Conservation (phyloP, 1,140 invertebrate species). For the Pogonus chalceus region DNA sequence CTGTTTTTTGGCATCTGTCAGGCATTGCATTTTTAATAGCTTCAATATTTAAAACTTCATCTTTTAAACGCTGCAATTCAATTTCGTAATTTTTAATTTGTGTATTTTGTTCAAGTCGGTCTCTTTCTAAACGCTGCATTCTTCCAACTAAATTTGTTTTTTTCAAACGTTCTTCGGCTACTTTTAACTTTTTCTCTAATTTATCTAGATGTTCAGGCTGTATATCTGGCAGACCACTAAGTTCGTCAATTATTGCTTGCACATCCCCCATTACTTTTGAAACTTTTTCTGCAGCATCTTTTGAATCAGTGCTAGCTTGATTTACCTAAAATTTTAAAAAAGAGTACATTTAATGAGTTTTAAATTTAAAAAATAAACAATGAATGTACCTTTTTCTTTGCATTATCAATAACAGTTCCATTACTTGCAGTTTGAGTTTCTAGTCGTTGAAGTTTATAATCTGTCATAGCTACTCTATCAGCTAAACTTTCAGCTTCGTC, state of each 20-base stretch:
- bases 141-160: constrained; percentile 65
- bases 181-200: constrained; percentile 60
- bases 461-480: constrained; percentile 59
- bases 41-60: constrained; percentile 79
- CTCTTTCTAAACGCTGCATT: constrained; percentile 57
- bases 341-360: constrained; percentile 1
- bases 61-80: constrained; percentile 59
- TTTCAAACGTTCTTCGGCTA: constrained; percentile 62
- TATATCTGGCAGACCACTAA: constrained; percentile 67
- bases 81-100: constrained; percentile 74
- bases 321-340: constrained; percentile 61
- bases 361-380: no score
- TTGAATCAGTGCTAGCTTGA: constrained; percentile 72
- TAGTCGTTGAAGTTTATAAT: constrained; percentile 54
- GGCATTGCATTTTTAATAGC: constrained; percentile 76
- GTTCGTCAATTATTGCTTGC: constrained; percentile 65
- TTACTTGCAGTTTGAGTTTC: constrained; percentile 67
- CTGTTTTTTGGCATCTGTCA: constrained; percentile 66
- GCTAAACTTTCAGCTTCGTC: constrained; percentile 67
- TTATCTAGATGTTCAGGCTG: constrained; percentile 57
- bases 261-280: constrained; percentile 68
- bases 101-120: constrained; percentile 63
- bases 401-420: constrained; percentile 59
- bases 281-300: constrained; percentile 69
- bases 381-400: constrained; percentile 48